Base-by-base conservation (phyloP, 1,140 invertebrate species). In the Drosophila nasuta region DNA sequence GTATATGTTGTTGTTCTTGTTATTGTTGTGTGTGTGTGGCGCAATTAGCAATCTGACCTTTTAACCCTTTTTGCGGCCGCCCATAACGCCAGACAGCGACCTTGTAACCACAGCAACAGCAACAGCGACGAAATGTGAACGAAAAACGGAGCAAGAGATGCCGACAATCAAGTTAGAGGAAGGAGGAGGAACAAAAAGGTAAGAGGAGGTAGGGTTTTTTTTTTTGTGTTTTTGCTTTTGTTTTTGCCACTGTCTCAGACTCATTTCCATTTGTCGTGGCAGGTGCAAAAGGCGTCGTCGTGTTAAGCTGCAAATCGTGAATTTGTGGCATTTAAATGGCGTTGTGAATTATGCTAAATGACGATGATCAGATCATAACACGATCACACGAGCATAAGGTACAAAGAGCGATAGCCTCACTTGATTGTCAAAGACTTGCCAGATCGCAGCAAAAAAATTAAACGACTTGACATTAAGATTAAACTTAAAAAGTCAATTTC, bases 1-100 rank as follows among this genome's bases (percentile, higher is more conserved):
- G 30, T 58, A 1, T 25, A n/a, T 58, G 35, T n/a, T 58, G 35
- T n/a, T n/a, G 15, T 20, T 5, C n/a, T 20, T 20, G 20, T 3
- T 20, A 20, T 20, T 25, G 7, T 13, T 54, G 48, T 65, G 11
- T 66, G 45, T 63, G 65, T 69, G 30, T 48, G 51, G 13, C 49
- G 67, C 80, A 87, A 88, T 88, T 88, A 89, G 83, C 74, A 88
- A 88, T 88, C 81, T 88, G 83, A 88, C 83, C 83, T 88, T 88
- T 88, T 88, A 88, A 88, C 83, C 83, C 81, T 80, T 74, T 65
- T 64, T 57, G 79, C 45, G 77, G 68, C 74, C 52, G 70, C 54
- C 69, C 58, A 60, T 45, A 71, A 72, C 45, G 63, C 48, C 73
- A 75, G 65, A 71, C 75, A 57, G 43, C 83, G 83, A 88, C 85